These are phyloP conservation scores for Cephus pygmeus DNA, from an alignment of 2,888 invertebrate species.

Conservation along the genomic window DNA sequence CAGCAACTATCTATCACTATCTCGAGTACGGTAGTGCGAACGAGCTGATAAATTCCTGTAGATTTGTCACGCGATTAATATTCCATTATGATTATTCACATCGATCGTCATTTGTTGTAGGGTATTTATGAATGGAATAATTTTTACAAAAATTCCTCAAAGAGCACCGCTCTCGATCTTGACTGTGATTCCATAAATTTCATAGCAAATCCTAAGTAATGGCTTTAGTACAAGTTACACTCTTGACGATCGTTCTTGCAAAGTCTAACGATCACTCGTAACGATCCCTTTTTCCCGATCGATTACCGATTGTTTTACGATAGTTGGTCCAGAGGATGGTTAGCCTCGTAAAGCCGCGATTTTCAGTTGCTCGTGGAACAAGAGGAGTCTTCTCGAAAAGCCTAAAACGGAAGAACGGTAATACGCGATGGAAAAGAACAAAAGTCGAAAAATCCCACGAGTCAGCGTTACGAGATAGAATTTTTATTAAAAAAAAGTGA, in stretches of 20 bases:
- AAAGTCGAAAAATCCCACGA: neutral
- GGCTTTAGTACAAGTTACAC: conserved; percentile 10
- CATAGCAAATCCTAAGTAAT: conserved; percentile 36
- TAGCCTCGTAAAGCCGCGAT: conserved; percentile 46
- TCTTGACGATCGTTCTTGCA: conserved; percentile 54
- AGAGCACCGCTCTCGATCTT: conserved; percentile 60
- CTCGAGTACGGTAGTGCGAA: neutral
- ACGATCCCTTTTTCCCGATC: conserved; percentile 47
- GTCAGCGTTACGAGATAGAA: neutral
- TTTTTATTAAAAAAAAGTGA: neutral
- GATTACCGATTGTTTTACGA: conserved; percentile 60
- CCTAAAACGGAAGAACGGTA: neutral
- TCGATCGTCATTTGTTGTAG: no score
- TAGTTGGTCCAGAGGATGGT: conserved; percentile 40
- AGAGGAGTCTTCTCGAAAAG: neutral
- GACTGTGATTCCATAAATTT: conserved; percentile 56
- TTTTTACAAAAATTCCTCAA: conserved; percentile 26
- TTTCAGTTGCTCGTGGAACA: neutral
- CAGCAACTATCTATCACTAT: neutral
- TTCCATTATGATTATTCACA: neutral
- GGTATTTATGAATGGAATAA: neutral
- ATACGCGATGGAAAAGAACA: neutral
- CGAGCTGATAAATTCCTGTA: neutral
- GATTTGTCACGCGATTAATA: neutral
- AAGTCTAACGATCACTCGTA: conserved; percentile 52